A percentile compares a stretch with the other conserved stretches of the same genome.
phyloP scores from a whole-genome alignment of 2,797 vertebrate species.

The Sebastes glaucus region DNA sequence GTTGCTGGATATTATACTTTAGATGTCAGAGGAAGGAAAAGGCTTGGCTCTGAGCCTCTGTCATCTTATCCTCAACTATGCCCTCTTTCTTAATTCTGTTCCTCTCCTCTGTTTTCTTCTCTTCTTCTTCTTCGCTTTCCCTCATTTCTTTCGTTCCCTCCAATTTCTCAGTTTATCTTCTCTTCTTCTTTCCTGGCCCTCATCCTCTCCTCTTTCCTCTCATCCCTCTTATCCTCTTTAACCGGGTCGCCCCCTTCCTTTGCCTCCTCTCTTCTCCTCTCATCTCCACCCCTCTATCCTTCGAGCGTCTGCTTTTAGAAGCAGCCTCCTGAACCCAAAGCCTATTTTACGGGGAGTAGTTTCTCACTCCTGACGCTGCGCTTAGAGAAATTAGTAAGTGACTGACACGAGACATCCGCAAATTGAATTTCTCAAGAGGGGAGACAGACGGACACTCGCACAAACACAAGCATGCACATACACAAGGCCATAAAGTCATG shows the following conservation, averaged over 20 bases:
- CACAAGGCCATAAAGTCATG: conserved; percentile 22
- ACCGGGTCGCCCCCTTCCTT: conserved; percentile 15
- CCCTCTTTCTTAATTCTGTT: conserved; percentile 13
- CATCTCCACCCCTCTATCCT: conserved; percentile 44
- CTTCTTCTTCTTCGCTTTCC: background rate
- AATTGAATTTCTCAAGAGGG: conserved; percentile 73
- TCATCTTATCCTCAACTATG: conserved; percentile 25
- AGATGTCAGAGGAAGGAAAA: conserved; percentile 24
- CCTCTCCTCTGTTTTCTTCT: background rate
- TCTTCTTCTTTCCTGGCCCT: background rate
- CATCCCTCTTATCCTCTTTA: conserved; percentile 36
- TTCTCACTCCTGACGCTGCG: conserved; percentile 61
- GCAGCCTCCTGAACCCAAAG: conserved; percentile 69
- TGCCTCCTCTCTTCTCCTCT: conserved; percentile 7
- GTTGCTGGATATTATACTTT: conserved; percentile 30
- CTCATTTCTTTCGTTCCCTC: background rate
- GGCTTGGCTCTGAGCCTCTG: conserved; percentile 20
- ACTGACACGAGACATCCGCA: conserved; percentile 68
- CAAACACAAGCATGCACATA: conserved; percentile 27
- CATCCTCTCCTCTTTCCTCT: conserved; percentile 13
- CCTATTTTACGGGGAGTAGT: conserved; percentile 76
- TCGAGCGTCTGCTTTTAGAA: conserved; percentile 49
- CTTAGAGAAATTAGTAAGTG: conserved; percentile 74
- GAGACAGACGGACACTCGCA: conserved; percentile 22
- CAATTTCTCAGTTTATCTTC: background rate